Conservation (phyloP, 2,888 invertebrate genomes). For the Parelbella ahira region DNA sequence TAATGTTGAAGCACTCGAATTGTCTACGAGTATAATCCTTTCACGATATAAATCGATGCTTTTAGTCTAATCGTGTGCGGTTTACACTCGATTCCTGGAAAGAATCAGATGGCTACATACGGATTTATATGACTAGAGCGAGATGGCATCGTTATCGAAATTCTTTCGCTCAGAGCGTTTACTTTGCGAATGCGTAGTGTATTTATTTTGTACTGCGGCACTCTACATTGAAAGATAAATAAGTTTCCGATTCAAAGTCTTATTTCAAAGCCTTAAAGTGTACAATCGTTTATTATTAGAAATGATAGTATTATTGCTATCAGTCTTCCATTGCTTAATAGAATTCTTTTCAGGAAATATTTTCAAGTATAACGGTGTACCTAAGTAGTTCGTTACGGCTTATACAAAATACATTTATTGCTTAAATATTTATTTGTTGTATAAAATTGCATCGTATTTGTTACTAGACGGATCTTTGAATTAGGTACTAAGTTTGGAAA, state of each 20-base stretch:
- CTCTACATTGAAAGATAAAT: conserved; percentile 5
- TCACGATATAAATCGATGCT: conserved; percentile 38
- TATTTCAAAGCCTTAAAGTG: conserved; percentile 2
- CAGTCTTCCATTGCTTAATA: conserved; percentile 20
- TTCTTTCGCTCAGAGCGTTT: conserved; percentile 24
- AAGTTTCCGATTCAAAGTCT: conserved; percentile 3
- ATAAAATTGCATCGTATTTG: too few relatives aligned
- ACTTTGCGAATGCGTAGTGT: conserved; percentile 22
- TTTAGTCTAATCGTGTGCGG: conserved; percentile 38
- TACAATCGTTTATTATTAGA: neutral
- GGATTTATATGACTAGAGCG: neutral
- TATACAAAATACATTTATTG: conserved; percentile 6
- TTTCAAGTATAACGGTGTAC: conserved; percentile 19
- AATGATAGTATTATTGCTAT: conserved; percentile 23
- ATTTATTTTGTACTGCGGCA: conserved; percentile 24
- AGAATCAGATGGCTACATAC: conserved; percentile 17
- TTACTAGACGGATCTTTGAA: too few relatives aligned
- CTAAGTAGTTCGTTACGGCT: conserved; percentile 18
- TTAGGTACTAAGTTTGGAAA: too few relatives aligned
- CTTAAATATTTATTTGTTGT: conserved; percentile 5
- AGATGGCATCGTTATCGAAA: conserved; percentile 22
- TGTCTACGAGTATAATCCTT: conserved; percentile 24
- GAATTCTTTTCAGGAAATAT: conserved; percentile 22
- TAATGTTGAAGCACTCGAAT: conserved; percentile 13
- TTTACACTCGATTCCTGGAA: conserved; percentile 25